Evolutionary conservation across 2,797 vertebrate species (phyloP).

Genomic region (Phoeniculus purpureus): DNA sequence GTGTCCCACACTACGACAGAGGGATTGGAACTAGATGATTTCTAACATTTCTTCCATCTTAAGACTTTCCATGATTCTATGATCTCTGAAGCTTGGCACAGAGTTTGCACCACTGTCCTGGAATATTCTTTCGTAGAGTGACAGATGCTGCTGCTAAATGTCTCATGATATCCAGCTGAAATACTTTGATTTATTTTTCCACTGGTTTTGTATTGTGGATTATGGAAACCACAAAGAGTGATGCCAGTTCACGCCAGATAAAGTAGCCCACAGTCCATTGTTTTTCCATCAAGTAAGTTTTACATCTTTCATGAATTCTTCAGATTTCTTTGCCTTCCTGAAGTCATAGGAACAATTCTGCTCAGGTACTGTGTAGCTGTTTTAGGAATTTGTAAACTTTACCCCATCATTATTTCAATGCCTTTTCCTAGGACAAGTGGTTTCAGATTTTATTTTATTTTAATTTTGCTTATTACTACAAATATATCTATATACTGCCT

Average conservation of each 20-base stretch:
- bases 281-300: background rate
- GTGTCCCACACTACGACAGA: no score
- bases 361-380: background rate
- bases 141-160: background rate
- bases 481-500: background rate
- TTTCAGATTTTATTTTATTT: background rate
- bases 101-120: background rate
- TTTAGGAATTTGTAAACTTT: background rate
- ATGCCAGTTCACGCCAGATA: background rate
- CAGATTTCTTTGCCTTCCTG: background rate
- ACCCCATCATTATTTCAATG: background rate
- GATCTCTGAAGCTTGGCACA: background rate
- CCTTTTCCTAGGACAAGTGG: background rate
- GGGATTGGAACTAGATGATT: no score
- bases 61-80: no score
- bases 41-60: no score
- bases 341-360: background rate
- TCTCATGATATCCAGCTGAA: background rate
- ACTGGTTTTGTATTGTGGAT: background rate
- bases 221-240: background rate
- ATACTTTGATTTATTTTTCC: background rate
- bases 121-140: background rate
- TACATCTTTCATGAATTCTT: background rate
- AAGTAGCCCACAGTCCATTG: background rate
- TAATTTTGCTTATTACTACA: background rate